Evolutionary conservation across 2,888 invertebrate genomes (phyloP).

Genomic region (Zaprionus obscuricornis): DNA sequence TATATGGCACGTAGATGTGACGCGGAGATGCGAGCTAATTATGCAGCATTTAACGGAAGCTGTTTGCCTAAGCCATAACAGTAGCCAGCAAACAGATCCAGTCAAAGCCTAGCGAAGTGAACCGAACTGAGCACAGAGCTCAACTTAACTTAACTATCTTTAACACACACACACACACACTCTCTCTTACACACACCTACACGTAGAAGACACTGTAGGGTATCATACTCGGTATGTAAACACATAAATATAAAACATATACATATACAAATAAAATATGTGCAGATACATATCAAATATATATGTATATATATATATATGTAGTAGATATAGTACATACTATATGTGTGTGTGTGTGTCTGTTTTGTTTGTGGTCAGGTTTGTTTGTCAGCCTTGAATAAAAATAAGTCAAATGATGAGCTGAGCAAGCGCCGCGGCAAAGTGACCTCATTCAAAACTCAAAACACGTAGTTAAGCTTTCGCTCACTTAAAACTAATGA

Average conservation of each 20-base stretch:
- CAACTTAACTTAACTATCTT: slow-evolving; percentile 40
- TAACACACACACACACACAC: slow-evolving; percentile 27
- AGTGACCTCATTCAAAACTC: slow-evolving; percentile 76
- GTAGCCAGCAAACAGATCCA: slow-evolving; percentile 17
- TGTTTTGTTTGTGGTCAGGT: slow-evolving; percentile 37
- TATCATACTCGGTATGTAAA: too few species aligned
- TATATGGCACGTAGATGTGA: slow-evolving; percentile 32
- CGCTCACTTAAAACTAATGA: slow-evolving; percentile 77
- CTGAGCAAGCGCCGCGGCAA: slow-evolving; percentile 51
- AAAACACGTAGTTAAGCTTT: slow-evolving; percentile 77
- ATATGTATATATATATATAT: slow-evolving; percentile 15
- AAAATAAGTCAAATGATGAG: slow-evolving; percentile 74
- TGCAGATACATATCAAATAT: too few species aligned
- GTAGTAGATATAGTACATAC: too few species aligned
- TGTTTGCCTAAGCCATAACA: slow-evolving; percentile 69
- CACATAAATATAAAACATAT: too few species aligned
- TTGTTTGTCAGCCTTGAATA: slow-evolving; percentile 68
- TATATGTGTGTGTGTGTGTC: slow-evolving; percentile 6
- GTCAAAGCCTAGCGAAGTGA: slow-evolving; percentile 45
- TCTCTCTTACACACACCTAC: background rate
- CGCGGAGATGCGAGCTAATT: slow-evolving; percentile 69
- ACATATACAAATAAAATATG: too few species aligned
- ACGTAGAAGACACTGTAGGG: background rate
- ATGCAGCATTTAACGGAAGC: slow-evolving; percentile 75
- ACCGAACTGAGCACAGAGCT: slow-evolving; percentile 15